Base-by-base conservation (phyloP, 2,113 vertebrate species). In the Paracanthobrama guichenoti region DNA sequence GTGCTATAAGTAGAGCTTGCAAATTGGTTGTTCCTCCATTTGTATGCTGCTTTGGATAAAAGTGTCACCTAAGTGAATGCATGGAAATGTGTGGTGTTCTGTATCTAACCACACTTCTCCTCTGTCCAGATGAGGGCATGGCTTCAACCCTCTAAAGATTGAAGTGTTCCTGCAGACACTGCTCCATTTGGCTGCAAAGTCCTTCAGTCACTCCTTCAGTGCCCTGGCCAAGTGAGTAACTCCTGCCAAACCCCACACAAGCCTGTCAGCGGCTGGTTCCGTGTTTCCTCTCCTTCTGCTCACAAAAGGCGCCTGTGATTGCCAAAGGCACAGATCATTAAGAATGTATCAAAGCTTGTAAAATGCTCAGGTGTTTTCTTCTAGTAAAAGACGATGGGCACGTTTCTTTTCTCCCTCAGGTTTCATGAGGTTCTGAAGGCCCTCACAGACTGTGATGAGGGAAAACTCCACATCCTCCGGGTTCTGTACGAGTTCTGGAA, bases 181-280 rank as follows among this genome's bases (percentile, higher is more conserved):
- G 50, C 96, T 99, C 39, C 94, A 98, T 81, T 91, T 99, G 89
- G 98, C 98, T 18, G 95, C 97, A 64, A 99, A 99, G 83, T 99
- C 98, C 24, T 98, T 97, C 92, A 99, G 98, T 92, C 97, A 99
- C 88, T 99, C 98, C 48, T 99, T 99, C 92, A 98, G 97, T 46
- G 98, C 98, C 72, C 95, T 99, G 72, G 98, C 97, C 86, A 99
- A 99, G 98, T 99, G 94, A 95, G 97, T 93, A 26, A 24, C 39
- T 24, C 24, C 62, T 66, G 42, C 46, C 35, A 76, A 60, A 26
- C n/a, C 22, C 24, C 59, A 69, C 46, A 42, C 44, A 20, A 14
- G 13, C 57, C 50, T 55, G 64, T 46, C 42, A 77, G 7, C 28
- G 39, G 57, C 39, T 31, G n/a, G 12, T 28, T 50, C 24, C 9